A percentile compares a stretch with the other conserved stretches of the same genome.
phyloP scores from a whole-genome alignment of 2,797 vertebrate species.

The Hafferia zeledoni region DNA sequence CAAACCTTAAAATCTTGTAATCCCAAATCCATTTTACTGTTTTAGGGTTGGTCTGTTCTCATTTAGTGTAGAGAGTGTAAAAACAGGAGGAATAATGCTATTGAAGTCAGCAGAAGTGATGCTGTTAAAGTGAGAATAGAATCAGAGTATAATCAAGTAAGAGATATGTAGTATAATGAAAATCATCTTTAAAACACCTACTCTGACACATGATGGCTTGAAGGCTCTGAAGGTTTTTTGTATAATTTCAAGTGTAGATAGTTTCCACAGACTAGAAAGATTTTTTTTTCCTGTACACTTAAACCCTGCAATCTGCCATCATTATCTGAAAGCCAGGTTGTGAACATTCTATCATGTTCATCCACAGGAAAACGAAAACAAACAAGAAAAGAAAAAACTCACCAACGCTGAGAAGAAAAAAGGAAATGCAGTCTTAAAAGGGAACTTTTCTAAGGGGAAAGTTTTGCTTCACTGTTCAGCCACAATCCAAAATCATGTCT shows the following conservation, averaged over 20 bases:
- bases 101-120: not conserved
- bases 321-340: not conserved
- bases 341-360: not conserved
- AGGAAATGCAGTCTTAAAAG: not conserved
- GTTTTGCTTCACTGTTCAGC: not conserved
- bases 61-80: not conserved
- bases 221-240: not conserved
- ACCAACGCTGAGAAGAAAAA: not conserved
- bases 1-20: not conserved
- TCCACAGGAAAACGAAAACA: not conserved
- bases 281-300: accelerated
- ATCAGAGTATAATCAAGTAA: not conserved
- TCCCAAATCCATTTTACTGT: not conserved
- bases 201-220: not conserved
- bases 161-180: not conserved
- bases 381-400: not conserved
- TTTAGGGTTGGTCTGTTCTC: not conserved
- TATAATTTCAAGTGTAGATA: not conserved
- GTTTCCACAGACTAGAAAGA: not conserved
- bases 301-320: not conserved
- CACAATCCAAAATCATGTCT: not conserved
- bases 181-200: not conserved
- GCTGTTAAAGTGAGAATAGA: not conserved
- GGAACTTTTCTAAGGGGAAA: not conserved
- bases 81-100: not conserved